These are phyloP conservation scores for Tinea trinotella DNA, from an alignment of 2,888 invertebrate species.

Conservation along the genomic window DNA sequence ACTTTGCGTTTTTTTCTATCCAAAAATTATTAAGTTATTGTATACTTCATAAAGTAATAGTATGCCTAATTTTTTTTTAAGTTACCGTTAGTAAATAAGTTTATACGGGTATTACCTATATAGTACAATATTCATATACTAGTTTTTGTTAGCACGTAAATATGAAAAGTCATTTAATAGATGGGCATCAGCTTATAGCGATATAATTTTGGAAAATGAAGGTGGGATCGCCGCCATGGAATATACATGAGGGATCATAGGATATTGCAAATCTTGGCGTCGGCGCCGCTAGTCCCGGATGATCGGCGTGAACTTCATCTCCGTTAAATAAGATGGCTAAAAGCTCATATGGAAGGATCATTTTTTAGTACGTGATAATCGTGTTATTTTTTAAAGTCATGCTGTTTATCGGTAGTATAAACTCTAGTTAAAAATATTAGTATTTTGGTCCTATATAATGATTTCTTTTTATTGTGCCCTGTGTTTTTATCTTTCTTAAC, in stretches of 20 bases:
- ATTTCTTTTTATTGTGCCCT: no score
- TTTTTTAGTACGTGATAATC: background rate
- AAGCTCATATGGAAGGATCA: background rate
- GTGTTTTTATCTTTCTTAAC: no score
- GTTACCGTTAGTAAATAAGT: no score
- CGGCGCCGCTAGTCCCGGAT: constrained; percentile 28
- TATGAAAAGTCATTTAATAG: constrained; percentile 13
- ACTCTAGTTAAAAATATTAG: no score
- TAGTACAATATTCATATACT: no score
- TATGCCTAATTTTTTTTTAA: no score
- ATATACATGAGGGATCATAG: constrained; percentile 57
- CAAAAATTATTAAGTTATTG: no score
- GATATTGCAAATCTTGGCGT: constrained; percentile 24
- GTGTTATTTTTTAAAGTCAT: background rate
- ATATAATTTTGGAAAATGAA: constrained; percentile 37
- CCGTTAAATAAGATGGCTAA: constrained; percentile 38
- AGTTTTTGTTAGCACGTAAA: background rate
- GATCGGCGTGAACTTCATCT: constrained; percentile 28
- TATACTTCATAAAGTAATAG: no score
- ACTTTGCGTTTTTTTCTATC: no score
- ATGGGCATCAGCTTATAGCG: constrained; percentile 14
- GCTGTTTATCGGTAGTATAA: no score
- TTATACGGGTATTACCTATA: no score
- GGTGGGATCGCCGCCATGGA: constrained; percentile 44
- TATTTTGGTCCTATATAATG: no score